A percentile compares a stretch with the other conserved stretches of the same genome.
Evolutionary conservation across 1,140 invertebrate species (phyloP).

Genomic region (Penaeus chinensis): DNA sequence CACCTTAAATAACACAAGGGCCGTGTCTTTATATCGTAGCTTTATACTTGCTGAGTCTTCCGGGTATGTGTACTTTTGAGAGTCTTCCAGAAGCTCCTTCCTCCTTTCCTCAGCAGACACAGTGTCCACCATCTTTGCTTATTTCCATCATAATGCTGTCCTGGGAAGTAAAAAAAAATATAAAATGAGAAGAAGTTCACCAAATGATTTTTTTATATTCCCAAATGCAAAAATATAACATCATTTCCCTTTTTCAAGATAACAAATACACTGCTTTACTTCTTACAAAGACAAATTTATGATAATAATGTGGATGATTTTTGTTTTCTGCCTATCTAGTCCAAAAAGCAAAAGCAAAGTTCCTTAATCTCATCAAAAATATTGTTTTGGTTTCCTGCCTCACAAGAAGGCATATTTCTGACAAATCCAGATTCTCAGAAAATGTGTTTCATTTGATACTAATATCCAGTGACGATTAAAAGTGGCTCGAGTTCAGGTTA

Average conservation of each 20-base stretch:
- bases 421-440: too few relatives aligned
- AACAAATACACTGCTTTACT: too few relatives aligned
- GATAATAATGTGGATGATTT: too few relatives aligned
- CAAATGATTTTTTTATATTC: background rate
- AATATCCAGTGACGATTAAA: too few relatives aligned
- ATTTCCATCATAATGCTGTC: slow-evolving; percentile 50
- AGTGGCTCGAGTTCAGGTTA: too few relatives aligned
- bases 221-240: background rate
- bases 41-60: slow-evolving; percentile 28
- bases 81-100: slow-evolving; percentile 43
- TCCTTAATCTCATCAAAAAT: too few relatives aligned
- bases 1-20: slow-evolving; percentile 48
- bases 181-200: background rate
- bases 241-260: background rate
- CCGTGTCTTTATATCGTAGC: slow-evolving; percentile 45
- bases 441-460: too few relatives aligned
- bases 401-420: too few relatives aligned
- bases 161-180: slow-evolving; percentile 16
- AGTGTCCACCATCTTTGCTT: slow-evolving; percentile 49
- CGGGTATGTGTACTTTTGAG: slow-evolving; percentile 31
- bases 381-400: too few relatives aligned
- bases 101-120: slow-evolving; percentile 47
- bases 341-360: too few relatives aligned
- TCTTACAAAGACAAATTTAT: too few relatives aligned
- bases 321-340: too few relatives aligned